These are phyloP conservation scores for Eulithis testata DNA, from an alignment of 2,888 invertebrate species.

Conservation along the genomic window DNA sequence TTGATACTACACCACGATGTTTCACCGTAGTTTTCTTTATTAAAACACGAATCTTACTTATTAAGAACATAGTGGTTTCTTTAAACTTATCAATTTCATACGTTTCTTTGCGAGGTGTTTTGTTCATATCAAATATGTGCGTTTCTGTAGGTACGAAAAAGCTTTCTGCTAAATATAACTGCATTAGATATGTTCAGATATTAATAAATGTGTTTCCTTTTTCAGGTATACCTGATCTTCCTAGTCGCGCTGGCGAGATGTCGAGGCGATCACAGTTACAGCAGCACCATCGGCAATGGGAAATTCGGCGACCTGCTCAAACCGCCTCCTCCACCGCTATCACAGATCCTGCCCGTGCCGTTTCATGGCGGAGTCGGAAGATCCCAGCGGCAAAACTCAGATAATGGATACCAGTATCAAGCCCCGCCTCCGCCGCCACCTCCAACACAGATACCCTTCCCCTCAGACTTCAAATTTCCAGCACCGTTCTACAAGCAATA, in stretches of 20 bases:
- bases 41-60: conserved; percentile 29
- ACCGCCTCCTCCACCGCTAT: conserved; percentile 74
- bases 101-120: too few species aligned
- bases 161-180: too few species aligned
- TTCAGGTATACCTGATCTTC: conserved; percentile 70
- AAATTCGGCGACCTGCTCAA: conserved; percentile 71
- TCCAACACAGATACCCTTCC: conserved; percentile 42
- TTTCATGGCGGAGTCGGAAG: conserved; percentile 67
- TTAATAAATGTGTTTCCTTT: conserved; percentile 19
- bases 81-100: too few species aligned
- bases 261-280: conserved; percentile 62
- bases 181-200: background rate
- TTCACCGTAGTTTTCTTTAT: conserved; percentile 75
- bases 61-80: conserved; percentile 3
- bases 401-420: conserved; percentile 67
- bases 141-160: too few species aligned
- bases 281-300: conserved; percentile 56
- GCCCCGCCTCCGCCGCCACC: conserved; percentile 60
- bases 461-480: conserved; percentile 71
- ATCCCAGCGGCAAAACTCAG: conserved; percentile 66
- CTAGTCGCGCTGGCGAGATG: conserved; percentile 60
- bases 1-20: conserved; percentile 69
- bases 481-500: conserved; percentile 79
- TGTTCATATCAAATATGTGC: too few species aligned
- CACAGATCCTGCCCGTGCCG: conserved; percentile 69